Conservation (phyloP, 2,113 vertebrate genomes). For the Budorcas taxicolor region DNA sequence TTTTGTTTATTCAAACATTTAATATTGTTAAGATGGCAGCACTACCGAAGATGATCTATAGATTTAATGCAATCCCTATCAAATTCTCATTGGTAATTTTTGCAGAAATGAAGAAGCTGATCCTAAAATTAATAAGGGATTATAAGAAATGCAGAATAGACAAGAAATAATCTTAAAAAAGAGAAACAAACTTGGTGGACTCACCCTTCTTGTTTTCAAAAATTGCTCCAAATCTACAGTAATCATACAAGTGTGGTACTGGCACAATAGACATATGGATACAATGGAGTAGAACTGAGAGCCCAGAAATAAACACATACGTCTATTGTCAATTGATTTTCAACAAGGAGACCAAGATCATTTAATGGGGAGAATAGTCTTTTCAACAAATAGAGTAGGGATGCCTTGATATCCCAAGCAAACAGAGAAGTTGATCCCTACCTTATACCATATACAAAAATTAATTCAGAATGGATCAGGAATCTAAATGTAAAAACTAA, state of each 20-base stretch:
- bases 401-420: background rate
- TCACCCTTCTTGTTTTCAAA: background rate
- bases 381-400: background rate
- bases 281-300: background rate
- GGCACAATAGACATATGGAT: background rate
- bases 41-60: background rate
- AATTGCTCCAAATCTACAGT: background rate
- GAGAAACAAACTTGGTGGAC: background rate
- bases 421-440: background rate
- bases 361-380: background rate
- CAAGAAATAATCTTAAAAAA: background rate
- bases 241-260: background rate
- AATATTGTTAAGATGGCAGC: background rate
- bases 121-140: background rate
- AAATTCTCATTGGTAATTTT: background rate
- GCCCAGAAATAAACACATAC: background rate
- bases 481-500: background rate
- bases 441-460: background rate
- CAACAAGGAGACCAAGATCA: background rate
- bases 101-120: background rate
- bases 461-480: background rate
- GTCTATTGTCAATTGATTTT: background rate
- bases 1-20: background rate
- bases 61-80: background rate
- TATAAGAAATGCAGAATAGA: background rate